Conservation (phyloP, 2,113 vertebrate species). For the Antennarius striatus region DNA sequence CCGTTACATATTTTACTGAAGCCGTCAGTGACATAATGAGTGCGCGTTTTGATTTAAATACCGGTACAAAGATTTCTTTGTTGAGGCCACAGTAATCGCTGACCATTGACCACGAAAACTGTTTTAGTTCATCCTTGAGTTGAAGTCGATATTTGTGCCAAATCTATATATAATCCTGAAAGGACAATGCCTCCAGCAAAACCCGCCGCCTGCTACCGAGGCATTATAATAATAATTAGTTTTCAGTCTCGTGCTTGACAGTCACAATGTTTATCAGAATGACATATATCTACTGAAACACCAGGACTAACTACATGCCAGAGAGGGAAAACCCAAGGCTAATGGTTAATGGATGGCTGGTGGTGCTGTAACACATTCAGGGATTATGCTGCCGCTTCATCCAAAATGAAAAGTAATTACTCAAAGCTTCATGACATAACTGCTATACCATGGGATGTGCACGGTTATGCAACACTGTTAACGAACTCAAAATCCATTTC, state of each 20-base stretch:
- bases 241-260: neutral
- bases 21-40: no score
- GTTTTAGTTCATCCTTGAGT: conserved; percentile 20
- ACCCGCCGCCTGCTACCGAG: neutral
- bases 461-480: conserved; percentile 62
- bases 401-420: conserved; percentile 67
- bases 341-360: conserved; percentile 8
- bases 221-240: neutral
- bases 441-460: conserved; percentile 21
- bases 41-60: no score
- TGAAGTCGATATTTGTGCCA: neutral
- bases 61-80: neutral
- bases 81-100: neutral
- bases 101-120: neutral
- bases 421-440: conserved; percentile 71
- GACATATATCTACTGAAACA: neutral
- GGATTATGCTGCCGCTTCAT: conserved; percentile 60
- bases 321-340: neutral
- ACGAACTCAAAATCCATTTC: conserved; percentile 44
- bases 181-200: no score
- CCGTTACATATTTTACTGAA: no score
- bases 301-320: neutral
- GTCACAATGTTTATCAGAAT: neutral
- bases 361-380: conserved; percentile 18
- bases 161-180: neutral